Evolutionary conservation across 2,797 vertebrate genomes (phyloP).

Genomic region (Onychomys leucogaster): DNA sequence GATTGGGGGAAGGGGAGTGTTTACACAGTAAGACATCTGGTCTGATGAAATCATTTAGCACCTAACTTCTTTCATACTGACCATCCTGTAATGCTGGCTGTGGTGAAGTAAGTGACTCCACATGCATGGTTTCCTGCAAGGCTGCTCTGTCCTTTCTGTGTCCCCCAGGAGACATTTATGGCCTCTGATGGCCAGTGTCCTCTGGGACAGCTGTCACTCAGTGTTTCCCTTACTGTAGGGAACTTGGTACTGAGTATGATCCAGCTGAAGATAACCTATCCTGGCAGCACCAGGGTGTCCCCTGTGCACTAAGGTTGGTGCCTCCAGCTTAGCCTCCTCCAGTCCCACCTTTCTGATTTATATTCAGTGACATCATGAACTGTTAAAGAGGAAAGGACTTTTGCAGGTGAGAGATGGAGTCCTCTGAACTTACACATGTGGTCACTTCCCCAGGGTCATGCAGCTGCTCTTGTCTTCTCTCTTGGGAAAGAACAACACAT

Average conservation of each 20-base stretch:
- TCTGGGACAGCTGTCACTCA: too few species aligned
- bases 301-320: not conserved
- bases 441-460: not conserved
- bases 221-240: not conserved
- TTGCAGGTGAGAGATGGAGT: not conserved
- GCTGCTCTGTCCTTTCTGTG: not conserved
- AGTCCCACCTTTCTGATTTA: not conserved
- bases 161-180: not conserved
- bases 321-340: accelerated
- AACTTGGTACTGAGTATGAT: not conserved
- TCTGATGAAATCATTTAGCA: slow-evolving; percentile 43
- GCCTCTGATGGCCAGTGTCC: not conserved
- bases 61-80: slow-evolving; percentile 11
- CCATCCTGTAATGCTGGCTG: slow-evolving; percentile 45
- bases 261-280: not conserved
- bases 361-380: not conserved
- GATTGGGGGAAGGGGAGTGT: slow-evolving; percentile 1
- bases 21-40: not conserved
- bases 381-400: not conserved
- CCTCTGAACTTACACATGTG: not conserved
- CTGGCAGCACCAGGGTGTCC: not conserved
- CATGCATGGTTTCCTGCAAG: not conserved
- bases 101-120: not conserved
- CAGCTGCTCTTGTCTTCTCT: not conserved
- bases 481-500: not conserved